phyloP scores from a whole-genome alignment of 1,140 invertebrate genomes.

The Scaptomyza montana region DNA sequence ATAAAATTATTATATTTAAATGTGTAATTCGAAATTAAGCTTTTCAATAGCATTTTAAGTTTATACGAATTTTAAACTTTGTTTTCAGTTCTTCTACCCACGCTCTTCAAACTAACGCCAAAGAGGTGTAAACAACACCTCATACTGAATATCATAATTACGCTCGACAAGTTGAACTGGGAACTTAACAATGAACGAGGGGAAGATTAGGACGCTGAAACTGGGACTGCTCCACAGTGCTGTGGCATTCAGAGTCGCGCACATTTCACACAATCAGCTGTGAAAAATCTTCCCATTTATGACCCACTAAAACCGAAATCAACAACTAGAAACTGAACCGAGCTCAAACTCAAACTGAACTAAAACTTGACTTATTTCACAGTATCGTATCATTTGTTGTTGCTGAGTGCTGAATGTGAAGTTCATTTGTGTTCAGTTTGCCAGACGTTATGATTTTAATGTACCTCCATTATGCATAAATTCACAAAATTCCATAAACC shows the following conservation, averaged over 20 bases:
- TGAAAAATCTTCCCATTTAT: constrained; percentile 81
- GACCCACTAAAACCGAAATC: constrained; percentile 70
- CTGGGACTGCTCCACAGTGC: constrained; percentile 49
- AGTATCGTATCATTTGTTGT: constrained; percentile 44
- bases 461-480: constrained; percentile 79
- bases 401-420: constrained; percentile 37
- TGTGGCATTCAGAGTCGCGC: constrained; percentile 57
- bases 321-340: constrained; percentile 36
- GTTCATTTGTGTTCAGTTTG: constrained; percentile 32
- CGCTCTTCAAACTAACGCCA: background rate
- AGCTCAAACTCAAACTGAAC: constrained; percentile 9
- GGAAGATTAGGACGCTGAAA: background rate
- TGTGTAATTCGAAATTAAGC: too few relatives aligned
- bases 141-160: constrained; percentile 36
- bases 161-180: constrained; percentile 7
- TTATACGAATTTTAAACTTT: too few relatives aligned
- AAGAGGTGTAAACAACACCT: constrained; percentile 19
- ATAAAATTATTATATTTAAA: too few relatives aligned
- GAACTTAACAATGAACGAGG: background rate
- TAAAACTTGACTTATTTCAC: constrained; percentile 54
- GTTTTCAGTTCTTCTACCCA: too few relatives aligned
- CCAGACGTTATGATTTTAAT: constrained; percentile 78
- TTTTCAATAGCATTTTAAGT: too few relatives aligned
- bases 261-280: constrained; percentile 79
- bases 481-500: constrained; percentile 70